Evolutionary conservation across 1,140 invertebrate genomes (phyloP).

Genomic region (Atta texana): DNA sequence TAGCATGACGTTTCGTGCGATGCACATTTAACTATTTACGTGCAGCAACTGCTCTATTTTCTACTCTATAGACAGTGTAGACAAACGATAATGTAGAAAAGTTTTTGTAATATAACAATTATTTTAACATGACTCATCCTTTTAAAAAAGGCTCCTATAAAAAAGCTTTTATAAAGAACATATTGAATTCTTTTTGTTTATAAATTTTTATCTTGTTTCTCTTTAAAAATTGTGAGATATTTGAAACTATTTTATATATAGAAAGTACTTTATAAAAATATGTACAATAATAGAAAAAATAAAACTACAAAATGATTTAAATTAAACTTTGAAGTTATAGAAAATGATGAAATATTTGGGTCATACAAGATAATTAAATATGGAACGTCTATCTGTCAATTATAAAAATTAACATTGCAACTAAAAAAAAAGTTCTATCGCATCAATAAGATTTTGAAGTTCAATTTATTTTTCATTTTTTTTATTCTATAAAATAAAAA

Average conservation of each 20-base stretch:
- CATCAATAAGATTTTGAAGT: not conserved
- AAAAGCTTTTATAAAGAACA: not conserved
- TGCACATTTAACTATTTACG: conserved; percentile 15
- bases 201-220: not conserved
- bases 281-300: not conserved
- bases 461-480: not conserved
- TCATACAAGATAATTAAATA: not conserved
- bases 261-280: not conserved
- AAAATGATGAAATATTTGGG: not conserved
- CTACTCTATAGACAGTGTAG: not conserved
- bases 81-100: not conserved
- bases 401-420: not conserved
- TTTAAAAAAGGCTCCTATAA: not conserved
- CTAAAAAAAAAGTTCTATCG: not conserved
- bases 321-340: conserved; percentile 9
- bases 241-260: not conserved
- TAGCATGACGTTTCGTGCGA: not conserved
- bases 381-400: not conserved
- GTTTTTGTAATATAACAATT: not conserved
- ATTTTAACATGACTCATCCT: not conserved
- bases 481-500: not conserved
- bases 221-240: not conserved
- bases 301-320: not conserved
- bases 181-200: not conserved
- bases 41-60: not conserved